Percentiles rank a stretch among this genome's conserved stretches.
Evolutionary conservation across 2,797 vertebrate genomes (phyloP).

Genomic region (Malacoraja senta): DNA sequence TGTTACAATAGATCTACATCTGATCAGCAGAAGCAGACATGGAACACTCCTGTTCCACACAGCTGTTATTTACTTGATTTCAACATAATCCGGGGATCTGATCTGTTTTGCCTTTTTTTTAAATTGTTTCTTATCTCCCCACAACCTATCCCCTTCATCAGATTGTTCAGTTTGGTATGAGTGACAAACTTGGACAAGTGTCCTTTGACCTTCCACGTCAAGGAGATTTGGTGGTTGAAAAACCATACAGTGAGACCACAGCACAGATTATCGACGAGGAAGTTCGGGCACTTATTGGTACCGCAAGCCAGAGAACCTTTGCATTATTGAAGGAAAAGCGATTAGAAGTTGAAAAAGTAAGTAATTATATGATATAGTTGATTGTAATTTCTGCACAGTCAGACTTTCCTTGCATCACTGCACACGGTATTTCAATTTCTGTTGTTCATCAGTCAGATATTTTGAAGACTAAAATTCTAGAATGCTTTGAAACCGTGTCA

Average conservation of each 20-base stretch:
- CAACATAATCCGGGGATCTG: background rate
- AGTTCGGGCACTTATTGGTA: conserved; percentile 56
- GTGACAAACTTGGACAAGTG: conserved; percentile 67
- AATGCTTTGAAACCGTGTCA: background rate
- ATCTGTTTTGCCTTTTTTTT: background rate
- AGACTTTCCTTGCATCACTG: background rate
- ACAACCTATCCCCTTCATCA: conserved; percentile 40
- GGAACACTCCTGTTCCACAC: background rate
- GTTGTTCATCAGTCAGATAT: background rate
- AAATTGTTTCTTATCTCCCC: background rate
- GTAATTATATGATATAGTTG: background rate
- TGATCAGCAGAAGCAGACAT: background rate
- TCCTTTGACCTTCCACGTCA: conserved; percentile 62
- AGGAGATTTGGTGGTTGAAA: conserved; percentile 61
- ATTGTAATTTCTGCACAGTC: background rate
- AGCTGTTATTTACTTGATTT: background rate
- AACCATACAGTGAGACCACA: conserved; percentile 65
- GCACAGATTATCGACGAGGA: conserved; percentile 65
- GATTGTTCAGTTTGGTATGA: conserved; percentile 73
- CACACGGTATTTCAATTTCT: background rate
- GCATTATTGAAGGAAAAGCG: conserved; percentile 55
- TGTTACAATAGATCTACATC: background rate
- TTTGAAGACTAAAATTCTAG: background rate
- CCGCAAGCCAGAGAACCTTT: conserved; percentile 52
- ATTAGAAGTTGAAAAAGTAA: conserved; percentile 64